Evolutionary conservation across 2,888 invertebrate genomes (phyloP).

Genomic region (Rhagium mordax): DNA sequence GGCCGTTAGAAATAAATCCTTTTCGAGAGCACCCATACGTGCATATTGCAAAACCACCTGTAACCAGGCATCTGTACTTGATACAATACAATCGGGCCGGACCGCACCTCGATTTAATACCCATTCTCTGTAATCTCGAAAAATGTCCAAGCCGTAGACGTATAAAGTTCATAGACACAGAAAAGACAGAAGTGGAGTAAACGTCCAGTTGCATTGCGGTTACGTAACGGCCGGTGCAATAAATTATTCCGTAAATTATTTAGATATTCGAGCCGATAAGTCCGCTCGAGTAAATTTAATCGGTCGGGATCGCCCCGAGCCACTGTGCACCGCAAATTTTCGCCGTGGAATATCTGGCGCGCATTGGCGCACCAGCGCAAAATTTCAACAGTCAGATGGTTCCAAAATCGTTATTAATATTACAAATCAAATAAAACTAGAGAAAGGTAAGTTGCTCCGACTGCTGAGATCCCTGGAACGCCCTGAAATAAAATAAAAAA

Average conservation of each 20-base stretch:
- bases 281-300: constrained; percentile 33
- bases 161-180: constrained; percentile 28
- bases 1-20: no score
- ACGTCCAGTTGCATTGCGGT: constrained; percentile 36
- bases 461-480: no score
- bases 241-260: constrained; percentile 44
- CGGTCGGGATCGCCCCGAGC: constrained; percentile 29
- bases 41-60: constrained; percentile 24
- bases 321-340: constrained; percentile 4
- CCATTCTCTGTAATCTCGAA: constrained; percentile 25
- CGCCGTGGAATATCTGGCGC: neutral
- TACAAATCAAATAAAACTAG: no score
- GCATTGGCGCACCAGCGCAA: neutral
- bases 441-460: no score
- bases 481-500: no score
- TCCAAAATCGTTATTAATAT: no score
- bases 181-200: constrained; percentile 39
- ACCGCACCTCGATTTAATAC: constrained; percentile 2
- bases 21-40: no score
- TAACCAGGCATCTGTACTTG: constrained; percentile 5
- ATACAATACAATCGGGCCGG: constrained; percentile 9
- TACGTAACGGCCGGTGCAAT: constrained; percentile 41
- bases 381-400: neutral
- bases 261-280: constrained; percentile 42
- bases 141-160: constrained; percentile 19